phyloP scores from a whole-genome alignment of 2,113 vertebrate genomes.

The Menidia beryllina region DNA sequence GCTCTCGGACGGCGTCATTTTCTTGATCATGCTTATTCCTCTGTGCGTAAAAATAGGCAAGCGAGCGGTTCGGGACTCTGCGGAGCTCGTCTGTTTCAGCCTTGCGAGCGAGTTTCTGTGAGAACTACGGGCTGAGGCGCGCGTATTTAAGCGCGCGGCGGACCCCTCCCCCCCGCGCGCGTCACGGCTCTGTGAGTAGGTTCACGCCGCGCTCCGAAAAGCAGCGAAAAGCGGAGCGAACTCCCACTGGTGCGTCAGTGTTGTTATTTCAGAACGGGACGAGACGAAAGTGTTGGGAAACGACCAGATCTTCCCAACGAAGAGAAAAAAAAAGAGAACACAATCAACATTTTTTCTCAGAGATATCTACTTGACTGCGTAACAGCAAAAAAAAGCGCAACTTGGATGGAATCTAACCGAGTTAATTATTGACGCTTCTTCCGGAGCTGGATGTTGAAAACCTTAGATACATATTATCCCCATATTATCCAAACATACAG shows the following conservation, averaged over 20 bases:
- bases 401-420: background rate
- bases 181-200: slow-evolving; percentile 54
- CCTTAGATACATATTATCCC: slow-evolving; percentile 24
- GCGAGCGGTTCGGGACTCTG: background rate
- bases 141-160: slow-evolving; percentile 44
- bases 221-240: slow-evolving; percentile 26
- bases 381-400: background rate
- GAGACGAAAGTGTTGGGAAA: background rate
- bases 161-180: slow-evolving; percentile 43
- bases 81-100: background rate
- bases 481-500: background rate
- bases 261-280: slow-evolving; percentile 19
- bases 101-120: slow-evolving; percentile 33
- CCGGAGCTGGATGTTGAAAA: slow-evolving; percentile 20
- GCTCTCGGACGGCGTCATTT: slow-evolving; percentile 90
- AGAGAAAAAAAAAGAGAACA: background rate
- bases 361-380: background rate
- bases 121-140: background rate
- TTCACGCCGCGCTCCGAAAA: background rate
- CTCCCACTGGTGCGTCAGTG: slow-evolving; percentile 62
- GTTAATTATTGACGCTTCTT: slow-evolving; percentile 35
- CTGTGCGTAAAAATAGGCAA: slow-evolving; percentile 33
- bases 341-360: background rate
- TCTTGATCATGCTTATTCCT: slow-evolving; percentile 91
- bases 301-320: background rate